Conservation (phyloP, 2,888 invertebrate species). For the Chouioia cunea region DNA sequence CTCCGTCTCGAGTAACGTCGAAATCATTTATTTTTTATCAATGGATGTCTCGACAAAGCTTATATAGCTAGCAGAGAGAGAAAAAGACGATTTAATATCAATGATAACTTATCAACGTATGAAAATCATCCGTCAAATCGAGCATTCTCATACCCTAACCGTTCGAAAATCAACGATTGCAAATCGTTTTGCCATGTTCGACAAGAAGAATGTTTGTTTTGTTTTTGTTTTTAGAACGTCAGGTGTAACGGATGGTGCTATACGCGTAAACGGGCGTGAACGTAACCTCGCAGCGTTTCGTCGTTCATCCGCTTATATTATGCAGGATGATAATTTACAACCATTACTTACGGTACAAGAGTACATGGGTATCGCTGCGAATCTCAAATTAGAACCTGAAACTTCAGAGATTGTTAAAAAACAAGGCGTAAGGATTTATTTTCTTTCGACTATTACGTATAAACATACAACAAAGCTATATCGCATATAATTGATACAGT, state of each 20-base stretch:
- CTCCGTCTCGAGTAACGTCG: too few relatives aligned
- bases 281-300: constrained; percentile 75
- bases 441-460: background rate
- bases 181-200: too few relatives aligned
- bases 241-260: constrained; percentile 74
- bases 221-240: constrained; percentile 64
- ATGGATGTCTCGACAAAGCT: too few relatives aligned
- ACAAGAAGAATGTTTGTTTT: too few relatives aligned
- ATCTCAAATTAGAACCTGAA: constrained; percentile 77
- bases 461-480: too few relatives aligned
- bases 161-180: too few relatives aligned
- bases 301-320: constrained; percentile 79
- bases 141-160: too few relatives aligned
- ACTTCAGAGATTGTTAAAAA: constrained; percentile 4
- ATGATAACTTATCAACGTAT: too few relatives aligned
- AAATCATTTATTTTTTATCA: too few relatives aligned
- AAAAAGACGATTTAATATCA: too few relatives aligned
- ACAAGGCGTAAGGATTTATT: constrained; percentile 26
- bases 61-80: too few relatives aligned
- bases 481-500: background rate
- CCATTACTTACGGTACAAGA: constrained; percentile 87
- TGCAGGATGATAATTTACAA: constrained; percentile 87
- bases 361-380: constrained; percentile 87
- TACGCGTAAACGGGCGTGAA: constrained; percentile 78
- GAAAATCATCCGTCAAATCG: too few relatives aligned